phyloP scores from a whole-genome alignment of 2,888 invertebrate genomes.

The Chamaedrilus cognettii region DNA sequence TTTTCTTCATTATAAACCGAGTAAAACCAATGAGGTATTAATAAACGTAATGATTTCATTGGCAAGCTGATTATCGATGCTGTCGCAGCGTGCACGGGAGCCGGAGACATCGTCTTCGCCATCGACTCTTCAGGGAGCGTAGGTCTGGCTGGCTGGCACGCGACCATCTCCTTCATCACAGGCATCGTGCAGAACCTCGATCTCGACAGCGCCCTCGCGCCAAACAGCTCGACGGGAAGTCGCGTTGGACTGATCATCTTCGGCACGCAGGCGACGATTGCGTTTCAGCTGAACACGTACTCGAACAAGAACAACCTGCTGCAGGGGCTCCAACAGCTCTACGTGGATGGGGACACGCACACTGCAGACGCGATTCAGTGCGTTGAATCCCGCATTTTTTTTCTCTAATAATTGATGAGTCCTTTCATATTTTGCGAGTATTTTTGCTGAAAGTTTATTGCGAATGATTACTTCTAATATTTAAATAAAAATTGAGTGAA shows the following conservation, averaged over 20 bases:
- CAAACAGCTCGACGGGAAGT: constrained; percentile 6
- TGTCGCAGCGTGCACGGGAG: constrained; percentile 21
- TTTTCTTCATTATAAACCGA: too few species aligned
- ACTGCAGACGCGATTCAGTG: constrained; percentile 17
- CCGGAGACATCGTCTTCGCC: constrained; percentile 31
- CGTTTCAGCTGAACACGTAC: constrained; percentile 47
- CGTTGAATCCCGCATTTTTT: too few species aligned
- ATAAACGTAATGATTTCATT: too few species aligned
- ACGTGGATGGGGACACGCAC: constrained; percentile 17
- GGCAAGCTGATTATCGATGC: too few species aligned
- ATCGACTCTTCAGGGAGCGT: constrained; percentile 36
- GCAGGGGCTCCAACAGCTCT: constrained; percentile 38
- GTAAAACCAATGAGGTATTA: too few species aligned
- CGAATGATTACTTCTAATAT: too few species aligned
- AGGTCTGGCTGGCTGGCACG: constrained; percentile 24
- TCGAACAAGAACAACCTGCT: constrained; percentile 38
- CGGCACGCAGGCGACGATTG: constrained; percentile 29
- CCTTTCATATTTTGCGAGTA: too few species aligned
- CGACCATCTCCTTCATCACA: constrained; percentile 25
- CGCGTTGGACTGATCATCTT: constrained; percentile 15
- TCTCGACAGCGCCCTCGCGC: constrained; percentile 27
- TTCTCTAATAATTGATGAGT: too few species aligned
- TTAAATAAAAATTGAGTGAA: too few species aligned
- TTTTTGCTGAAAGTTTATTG: too few species aligned
- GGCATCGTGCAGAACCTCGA: constrained; percentile 24